Evolutionary conservation across 2,797 vertebrate genomes (phyloP).

Genomic region (Falco naumanni): DNA sequence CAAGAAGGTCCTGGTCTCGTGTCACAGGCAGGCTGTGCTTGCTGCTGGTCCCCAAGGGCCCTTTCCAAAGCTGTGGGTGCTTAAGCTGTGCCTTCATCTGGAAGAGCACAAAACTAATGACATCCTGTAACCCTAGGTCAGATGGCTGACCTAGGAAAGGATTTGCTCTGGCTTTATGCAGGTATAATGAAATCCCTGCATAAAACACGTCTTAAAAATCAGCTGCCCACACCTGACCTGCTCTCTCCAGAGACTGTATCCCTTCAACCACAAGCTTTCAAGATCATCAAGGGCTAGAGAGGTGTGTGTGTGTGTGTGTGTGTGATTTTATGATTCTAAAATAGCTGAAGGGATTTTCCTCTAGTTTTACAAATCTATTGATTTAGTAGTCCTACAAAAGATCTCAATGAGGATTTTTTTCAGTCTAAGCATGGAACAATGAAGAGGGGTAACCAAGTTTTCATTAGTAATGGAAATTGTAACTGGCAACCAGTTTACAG

Average conservation of each 20-base stretch:
- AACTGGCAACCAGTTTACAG: not conserved
- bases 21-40: not conserved
- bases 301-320: not conserved
- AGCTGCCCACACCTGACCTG: not conserved
- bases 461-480: not conserved
- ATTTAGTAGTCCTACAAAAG: not conserved
- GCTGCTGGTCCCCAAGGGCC: not conserved
- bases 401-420: not conserved
- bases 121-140: not conserved
- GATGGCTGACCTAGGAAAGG: not conserved
- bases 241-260: not conserved
- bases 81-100: not conserved
- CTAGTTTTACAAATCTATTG: not conserved
- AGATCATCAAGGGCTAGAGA: not conserved
- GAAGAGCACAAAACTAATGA: not conserved
- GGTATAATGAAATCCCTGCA: slow-evolving; percentile 32
- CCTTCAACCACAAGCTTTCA: not conserved
- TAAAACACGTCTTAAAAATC: slow-evolving; percentile 33
- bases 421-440: not conserved
- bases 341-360: not conserved
- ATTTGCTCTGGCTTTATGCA: not conserved
- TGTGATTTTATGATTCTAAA: not conserved
- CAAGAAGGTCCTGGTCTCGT: not conserved
- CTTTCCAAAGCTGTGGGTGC: not conserved
- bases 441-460: not conserved